A percentile compares a stretch with the other conserved stretches of the same genome.
Conservation (phyloP, 2,113 vertebrate species). For the Rana temporaria region DNA sequence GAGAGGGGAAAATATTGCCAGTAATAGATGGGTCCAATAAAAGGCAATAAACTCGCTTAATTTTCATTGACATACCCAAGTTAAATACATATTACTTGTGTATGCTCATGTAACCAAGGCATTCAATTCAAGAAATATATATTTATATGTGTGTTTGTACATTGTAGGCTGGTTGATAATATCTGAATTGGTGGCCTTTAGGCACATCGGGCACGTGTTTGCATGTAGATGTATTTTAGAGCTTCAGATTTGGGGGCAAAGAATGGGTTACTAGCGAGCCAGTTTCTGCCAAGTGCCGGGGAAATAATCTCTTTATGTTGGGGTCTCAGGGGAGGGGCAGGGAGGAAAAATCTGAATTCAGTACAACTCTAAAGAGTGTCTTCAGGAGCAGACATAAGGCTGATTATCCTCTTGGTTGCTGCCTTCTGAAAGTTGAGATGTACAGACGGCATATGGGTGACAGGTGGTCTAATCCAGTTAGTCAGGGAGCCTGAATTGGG, state of each 20-base stretch:
- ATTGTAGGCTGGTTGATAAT: no score
- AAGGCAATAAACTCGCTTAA: no score
- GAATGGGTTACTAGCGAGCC: constrained; percentile 39
- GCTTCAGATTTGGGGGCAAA: background rate
- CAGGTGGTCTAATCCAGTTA: constrained; percentile 57
- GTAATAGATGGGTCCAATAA: no score
- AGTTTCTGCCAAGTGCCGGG: constrained; percentile 19
- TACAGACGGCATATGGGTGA: constrained; percentile 55
- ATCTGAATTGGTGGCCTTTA: no score
- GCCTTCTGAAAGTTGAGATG: constrained; percentile 55
- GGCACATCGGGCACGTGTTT: no score
- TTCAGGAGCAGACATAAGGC: constrained; percentile 51
- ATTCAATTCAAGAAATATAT: no score
- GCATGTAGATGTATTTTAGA: no score
- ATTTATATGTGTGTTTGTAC: no score
- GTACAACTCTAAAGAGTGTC: constrained; percentile 21
- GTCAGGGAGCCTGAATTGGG: constrained; percentile 50
- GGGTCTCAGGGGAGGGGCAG: constrained; percentile 39
- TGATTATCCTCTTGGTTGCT: constrained; percentile 47
- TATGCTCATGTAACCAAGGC: no score
- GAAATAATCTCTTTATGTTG: constrained; percentile 50
- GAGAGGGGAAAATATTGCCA: no score
- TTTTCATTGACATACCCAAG: no score
- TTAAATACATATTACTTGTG: no score
- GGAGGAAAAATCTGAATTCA: constrained; percentile 35